A percentile compares a stretch with the other conserved stretches of the same genome.
Conservation (phyloP, 2,797 vertebrate genomes). For the Philypnodon macrostomus region DNA sequence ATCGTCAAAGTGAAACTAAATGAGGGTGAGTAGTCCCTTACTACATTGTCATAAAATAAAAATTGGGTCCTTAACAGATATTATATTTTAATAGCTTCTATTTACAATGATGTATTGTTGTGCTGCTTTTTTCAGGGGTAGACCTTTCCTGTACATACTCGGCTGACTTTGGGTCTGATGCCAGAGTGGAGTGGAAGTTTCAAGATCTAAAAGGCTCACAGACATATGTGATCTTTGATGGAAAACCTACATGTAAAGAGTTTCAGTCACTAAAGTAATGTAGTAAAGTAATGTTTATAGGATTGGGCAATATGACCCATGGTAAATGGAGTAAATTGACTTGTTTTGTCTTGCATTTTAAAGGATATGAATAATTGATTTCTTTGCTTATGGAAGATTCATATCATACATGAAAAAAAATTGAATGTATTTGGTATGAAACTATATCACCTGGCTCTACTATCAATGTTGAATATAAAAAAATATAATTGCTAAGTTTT, state of each 20-base stretch:
- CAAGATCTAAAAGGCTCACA: constrained; percentile 53
- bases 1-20: constrained; percentile 61
- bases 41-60: background rate
- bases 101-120: background rate
- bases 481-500: no score
- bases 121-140: constrained; percentile 56
- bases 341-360: no score
- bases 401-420: no score
- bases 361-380: no score
- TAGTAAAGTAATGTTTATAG: no score
- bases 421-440: no score
- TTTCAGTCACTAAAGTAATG: background rate
- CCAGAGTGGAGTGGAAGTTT: constrained; percentile 88
- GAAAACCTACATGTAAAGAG: constrained; percentile 72
- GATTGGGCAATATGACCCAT: no score
- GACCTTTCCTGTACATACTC: constrained; percentile 73
- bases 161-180: constrained; percentile 38
- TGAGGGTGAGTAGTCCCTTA: constrained; percentile 56
- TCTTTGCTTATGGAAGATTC: no score
- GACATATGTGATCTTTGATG: constrained; percentile 69
- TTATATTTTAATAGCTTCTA: background rate
- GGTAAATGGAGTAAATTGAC: no score
- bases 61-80: background rate
- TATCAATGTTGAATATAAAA: no score
- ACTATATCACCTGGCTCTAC: no score